A percentile compares a stretch with the other conserved stretches of the same genome.
phyloP scores from a whole-genome alignment of 2,888 invertebrate species.

The Nomada fabriciana region DNA sequence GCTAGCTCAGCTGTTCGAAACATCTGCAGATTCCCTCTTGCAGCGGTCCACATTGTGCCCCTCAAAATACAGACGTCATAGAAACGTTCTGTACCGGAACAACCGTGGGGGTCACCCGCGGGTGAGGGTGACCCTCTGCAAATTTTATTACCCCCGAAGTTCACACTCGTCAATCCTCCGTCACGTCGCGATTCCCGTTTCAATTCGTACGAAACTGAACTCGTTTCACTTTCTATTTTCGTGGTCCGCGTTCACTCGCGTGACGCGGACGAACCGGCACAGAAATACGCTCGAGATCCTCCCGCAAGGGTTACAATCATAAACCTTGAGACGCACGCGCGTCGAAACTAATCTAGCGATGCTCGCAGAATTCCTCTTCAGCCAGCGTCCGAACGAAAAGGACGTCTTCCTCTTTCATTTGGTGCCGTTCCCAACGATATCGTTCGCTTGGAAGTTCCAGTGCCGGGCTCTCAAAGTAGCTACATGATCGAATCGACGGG shows the following conservation, averaged over 20 bases:
- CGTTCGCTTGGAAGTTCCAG: background rate
- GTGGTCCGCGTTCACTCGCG: constrained; percentile 19
- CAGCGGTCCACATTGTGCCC: background rate
- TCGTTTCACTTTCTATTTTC: constrained; percentile 39
- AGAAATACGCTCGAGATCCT: constrained; percentile 36
- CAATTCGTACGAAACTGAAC: background rate
- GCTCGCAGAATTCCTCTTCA: background rate
- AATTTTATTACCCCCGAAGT: too few relatives aligned
- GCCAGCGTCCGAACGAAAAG: too few relatives aligned
- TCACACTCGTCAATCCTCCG: too few relatives aligned
- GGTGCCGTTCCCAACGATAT: background rate
- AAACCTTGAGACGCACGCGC: background rate
- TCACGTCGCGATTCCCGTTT: background rate
- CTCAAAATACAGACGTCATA: background rate
- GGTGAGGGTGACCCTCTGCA: too few relatives aligned
- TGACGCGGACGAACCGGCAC: background rate
- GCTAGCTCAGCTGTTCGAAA: background rate
- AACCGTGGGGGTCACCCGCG: too few relatives aligned
- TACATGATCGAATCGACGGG: constrained; percentile 24
- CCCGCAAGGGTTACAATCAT: constrained; percentile 30
- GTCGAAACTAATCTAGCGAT: constrained; percentile 11
- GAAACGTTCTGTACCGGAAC: too few relatives aligned
- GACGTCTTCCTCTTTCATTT: background rate
- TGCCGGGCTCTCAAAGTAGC: background rate
- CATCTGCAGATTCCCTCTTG: background rate